phyloP scores from a whole-genome alignment of 2,797 vertebrate genomes.

The Limosa lapponica region DNA sequence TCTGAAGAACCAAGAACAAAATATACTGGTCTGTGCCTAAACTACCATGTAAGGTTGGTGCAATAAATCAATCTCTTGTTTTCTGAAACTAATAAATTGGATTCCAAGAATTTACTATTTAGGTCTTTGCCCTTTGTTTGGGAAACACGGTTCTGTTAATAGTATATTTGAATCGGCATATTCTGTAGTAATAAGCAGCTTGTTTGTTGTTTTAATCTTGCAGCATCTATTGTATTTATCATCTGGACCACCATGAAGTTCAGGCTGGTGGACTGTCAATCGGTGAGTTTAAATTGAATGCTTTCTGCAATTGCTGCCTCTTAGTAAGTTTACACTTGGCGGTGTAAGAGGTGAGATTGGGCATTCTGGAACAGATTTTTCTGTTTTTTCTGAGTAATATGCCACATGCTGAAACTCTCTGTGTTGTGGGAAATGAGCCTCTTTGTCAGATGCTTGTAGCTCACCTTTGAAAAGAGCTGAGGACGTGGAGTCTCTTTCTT shows the following conservation, averaged over 20 bases:
- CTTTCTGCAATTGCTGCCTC: neutral
- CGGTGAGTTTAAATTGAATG: constrained; percentile 79
- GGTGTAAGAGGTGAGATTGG: neutral
- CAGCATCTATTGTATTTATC: constrained; percentile 96
- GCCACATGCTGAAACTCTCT: neutral
- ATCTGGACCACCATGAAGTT: constrained; percentile 98
- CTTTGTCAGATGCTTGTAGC: neutral
- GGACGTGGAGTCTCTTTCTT: neutral
- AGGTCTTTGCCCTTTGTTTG: neutral
- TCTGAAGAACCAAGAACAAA: neutral
- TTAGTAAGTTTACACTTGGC: neutral
- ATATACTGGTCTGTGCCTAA: neutral
- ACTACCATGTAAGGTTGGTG: neutral
- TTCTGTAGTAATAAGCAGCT: neutral
- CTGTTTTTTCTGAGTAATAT: neutral
- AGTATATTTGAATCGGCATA: neutral
- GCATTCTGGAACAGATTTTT: neutral
- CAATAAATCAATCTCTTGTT: neutral
- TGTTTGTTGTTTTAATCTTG: constrained; percentile 9
- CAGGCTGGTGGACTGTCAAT: constrained; percentile 93
- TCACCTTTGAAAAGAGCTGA: neutral
- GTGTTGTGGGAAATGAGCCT: neutral
- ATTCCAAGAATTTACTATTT: neutral
- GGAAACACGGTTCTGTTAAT: neutral
- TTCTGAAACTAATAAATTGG: neutral